phyloP scores from a whole-genome alignment of 2,113 vertebrate species.

The Lipophrys pholis region DNA sequence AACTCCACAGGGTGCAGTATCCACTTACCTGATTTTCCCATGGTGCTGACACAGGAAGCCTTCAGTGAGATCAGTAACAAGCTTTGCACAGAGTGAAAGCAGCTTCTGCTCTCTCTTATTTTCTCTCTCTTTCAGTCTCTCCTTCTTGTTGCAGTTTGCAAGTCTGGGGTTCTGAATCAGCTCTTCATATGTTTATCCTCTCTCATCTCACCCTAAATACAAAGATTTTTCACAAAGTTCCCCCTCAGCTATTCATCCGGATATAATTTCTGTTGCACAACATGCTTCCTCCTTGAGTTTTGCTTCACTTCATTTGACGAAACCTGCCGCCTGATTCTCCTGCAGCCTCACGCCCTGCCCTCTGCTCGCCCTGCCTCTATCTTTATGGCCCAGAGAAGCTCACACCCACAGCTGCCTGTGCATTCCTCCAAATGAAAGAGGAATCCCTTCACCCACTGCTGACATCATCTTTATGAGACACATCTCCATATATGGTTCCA shows the following conservation, averaged over 20 bases:
- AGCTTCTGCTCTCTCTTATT: constrained; percentile 16
- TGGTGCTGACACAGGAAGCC: constrained; percentile 62
- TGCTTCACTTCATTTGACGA: constrained; percentile 9
- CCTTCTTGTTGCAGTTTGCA: background rate
- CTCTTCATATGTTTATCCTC: constrained; percentile 25
- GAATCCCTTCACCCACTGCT: constrained; percentile 45
- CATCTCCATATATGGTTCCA: constrained; percentile 68
- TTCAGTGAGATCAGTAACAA: constrained; percentile 33
- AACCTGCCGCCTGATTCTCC: constrained; percentile 2
- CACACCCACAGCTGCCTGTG: constrained; percentile 51
- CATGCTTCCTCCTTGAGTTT: constrained; percentile 7
- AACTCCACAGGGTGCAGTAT: constrained; percentile 27
- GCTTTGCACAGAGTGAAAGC: constrained; percentile 17
- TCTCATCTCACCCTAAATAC: constrained; percentile 4
- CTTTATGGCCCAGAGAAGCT: constrained; percentile 16
- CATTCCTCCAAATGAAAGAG: constrained; percentile 48
- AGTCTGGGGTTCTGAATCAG: constrained; percentile 32
- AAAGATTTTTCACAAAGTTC: constrained; percentile 21
- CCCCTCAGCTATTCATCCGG: constrained; percentile 15
- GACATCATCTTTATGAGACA: constrained; percentile 79
- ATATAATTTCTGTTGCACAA: constrained; percentile 1
- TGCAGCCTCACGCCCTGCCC: background rate
- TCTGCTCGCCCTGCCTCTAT: constrained; percentile 9
- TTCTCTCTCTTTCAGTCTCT: constrained; percentile 17
- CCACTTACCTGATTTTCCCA: constrained; percentile 85